phyloP scores from a whole-genome alignment of 2,113 vertebrate species.

The Cheilinus undulatus region DNA sequence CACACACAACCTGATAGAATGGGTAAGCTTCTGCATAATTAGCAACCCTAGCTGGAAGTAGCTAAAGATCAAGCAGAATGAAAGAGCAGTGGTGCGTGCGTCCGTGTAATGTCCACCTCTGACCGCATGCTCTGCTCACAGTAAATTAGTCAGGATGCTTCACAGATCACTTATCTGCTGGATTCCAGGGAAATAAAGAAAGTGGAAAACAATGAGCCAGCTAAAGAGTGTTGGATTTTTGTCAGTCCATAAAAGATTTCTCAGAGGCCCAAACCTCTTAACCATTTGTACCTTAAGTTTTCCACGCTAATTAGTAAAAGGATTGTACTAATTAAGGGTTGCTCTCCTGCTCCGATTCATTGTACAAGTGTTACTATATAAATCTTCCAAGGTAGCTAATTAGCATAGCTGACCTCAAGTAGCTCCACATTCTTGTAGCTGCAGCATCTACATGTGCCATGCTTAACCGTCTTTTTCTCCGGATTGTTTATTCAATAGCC shows the following conservation, averaged over 20 bases:
- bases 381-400: constrained; percentile 24
- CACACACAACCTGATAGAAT: constrained; percentile 16
- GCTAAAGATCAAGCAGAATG: constrained; percentile 57
- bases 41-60: constrained; percentile 38
- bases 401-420: constrained; percentile 23
- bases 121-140: constrained; percentile 23
- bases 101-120: constrained; percentile 37
- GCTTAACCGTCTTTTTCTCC: not conserved
- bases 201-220: not conserved
- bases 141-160: constrained; percentile 41
- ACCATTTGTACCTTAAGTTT: constrained; percentile 3
- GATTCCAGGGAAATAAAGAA: constrained; percentile 12
- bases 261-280: not conserved
- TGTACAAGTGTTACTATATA: not conserved
- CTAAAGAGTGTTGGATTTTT: not conserved
- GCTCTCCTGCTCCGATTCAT: not conserved
- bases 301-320: constrained; percentile 10
- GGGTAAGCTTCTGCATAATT: constrained; percentile 50
- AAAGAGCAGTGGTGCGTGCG: constrained; percentile 23
- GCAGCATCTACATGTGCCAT: not conserved
- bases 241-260: not conserved
- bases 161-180: constrained; percentile 38
- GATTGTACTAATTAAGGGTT: not conserved
- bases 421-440: not conserved
- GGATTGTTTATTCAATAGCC: not conserved